Evolutionary conservation across 2,888 invertebrate species (phyloP), one percentile per base, ranked within the genome.

Genomic region (Amphipyra tragopoginis): DNA sequence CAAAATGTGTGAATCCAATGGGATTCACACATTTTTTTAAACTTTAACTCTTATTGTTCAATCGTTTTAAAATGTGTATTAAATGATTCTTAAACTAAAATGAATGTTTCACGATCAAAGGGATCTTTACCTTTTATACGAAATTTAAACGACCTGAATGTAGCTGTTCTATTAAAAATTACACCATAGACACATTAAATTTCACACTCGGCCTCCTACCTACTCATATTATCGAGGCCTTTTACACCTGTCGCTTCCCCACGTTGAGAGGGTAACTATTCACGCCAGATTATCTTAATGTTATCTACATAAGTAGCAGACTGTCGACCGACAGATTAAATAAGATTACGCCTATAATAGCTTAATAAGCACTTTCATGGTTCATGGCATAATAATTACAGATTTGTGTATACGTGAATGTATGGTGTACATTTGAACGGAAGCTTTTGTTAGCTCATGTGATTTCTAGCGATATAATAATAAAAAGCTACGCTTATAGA

Each of bases 291-390:
- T 47, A 47, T 21, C 40, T 57, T 2, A 40, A 50, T 50, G n/a
- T 21, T 50, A 33, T 38, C 6, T n/a, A 11, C 15, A 13, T 44
- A 40, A 42, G 33, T 33, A 42, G 11, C 29, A 29, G 39, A 40
- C 5, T 58, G 36, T 33, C 58, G 33, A 47, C n/a, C 14, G 21
- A 10, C 11, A 29, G 14, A 65, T 65, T 65, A 42, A 45, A 42
- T 58, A 26, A 50, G 49, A 65, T 65, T 45, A 47, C 7, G 7
- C 11, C 39, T 1, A 33, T 48, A 61, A 26, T n/a, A 45, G 39
- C 34, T 3, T 26, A 11, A 26, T 48, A 49, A 15, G 11, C 34
- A 65, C 10, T 55, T 44, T 36, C 36, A 45, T 2, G 39, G 57
- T 36, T 40, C 44, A 40, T 9, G 15, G 0, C 9, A 14, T 49